Conservation (phyloP, 2,113 vertebrate genomes). For the Canis aureus region DNA sequence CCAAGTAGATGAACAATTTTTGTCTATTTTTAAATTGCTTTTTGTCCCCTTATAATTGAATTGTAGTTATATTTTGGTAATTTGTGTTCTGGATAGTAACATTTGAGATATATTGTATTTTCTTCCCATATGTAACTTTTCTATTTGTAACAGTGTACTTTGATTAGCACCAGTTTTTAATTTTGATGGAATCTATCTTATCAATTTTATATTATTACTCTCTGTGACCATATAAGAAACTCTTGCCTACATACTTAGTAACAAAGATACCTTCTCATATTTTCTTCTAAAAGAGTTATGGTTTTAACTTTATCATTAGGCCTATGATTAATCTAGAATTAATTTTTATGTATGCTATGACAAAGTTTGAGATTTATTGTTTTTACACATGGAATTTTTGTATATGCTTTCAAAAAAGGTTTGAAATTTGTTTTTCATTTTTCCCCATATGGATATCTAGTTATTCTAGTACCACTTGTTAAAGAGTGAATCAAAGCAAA, state of each 20-base stretch:
- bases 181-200: not conserved
- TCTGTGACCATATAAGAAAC: not conserved
- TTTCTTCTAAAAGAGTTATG: not conserved
- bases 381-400: not conserved
- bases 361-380: not conserved
- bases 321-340: not conserved
- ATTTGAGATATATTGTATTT: slow-evolving; percentile 25
- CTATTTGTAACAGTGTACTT: not conserved
- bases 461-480: not conserved
- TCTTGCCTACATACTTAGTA: not conserved
- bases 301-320: not conserved
- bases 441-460: not conserved
- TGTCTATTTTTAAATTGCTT: not conserved
- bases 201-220: not conserved
- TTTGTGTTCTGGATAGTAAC: not conserved
- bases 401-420: not conserved
- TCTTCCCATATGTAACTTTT: not conserved
- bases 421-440: not conserved
- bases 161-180: not conserved
- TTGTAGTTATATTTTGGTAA: not conserved
- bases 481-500: not conserved
- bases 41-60: not conserved
- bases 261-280: not conserved
- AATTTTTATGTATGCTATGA: not conserved
- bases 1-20: not conserved